Evolutionary conservation across 2,113 vertebrate genomes (phyloP), one percentile per base, ranked within the genome.

Genomic region (Sorex fumeus): DNA sequence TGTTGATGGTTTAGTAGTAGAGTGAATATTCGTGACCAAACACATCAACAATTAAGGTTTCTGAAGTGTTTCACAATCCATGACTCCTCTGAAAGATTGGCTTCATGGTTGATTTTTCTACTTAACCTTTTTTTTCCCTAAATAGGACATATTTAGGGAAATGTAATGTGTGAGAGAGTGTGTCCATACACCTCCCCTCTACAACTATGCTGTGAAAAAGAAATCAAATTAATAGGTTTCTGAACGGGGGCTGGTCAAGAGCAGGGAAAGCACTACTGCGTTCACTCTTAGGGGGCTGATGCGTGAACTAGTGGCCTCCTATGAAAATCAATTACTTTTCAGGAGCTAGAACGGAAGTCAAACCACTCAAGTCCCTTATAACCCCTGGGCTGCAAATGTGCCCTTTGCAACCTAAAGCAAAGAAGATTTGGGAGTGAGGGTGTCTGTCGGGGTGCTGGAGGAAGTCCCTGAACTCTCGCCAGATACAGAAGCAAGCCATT

Each of bases 61-160:
- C 94, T 67, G 67, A 84, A 91, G 28, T 6, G 23, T 30, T 87
- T 87, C 53, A 62, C 71, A 77, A 77, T n/a, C 82, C 43, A 89
- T 47, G 19, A 25, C 50, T 40, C 13, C 28, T 90, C 34, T 60
- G 16, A 9, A 72, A 86, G 19, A 45, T 85, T 84, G 27, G 76
- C 19, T 50, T 84, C 13, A 76, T 0, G n/a, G 80, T 74, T 67
- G 43, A 62, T 90, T 87, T 60, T 84, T 76, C 79, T 72, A 93
- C 50, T 3, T 32, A 88, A 91, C 57, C 18, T 25, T 12, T 12
- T 57, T 78, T 34, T 40, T 36, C 18, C 21, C 32, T 88, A 75
- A 76, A 82, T 16, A 69, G 8, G 10, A 4, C 74, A 25, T 27
- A 64, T 25, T 25, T n/a, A 45, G n/a, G n/a, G n/a, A n/a, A n/a